Evolutionary conservation across 2,113 vertebrate genomes (phyloP).

Genomic region (Corydoras sp.): DNA sequence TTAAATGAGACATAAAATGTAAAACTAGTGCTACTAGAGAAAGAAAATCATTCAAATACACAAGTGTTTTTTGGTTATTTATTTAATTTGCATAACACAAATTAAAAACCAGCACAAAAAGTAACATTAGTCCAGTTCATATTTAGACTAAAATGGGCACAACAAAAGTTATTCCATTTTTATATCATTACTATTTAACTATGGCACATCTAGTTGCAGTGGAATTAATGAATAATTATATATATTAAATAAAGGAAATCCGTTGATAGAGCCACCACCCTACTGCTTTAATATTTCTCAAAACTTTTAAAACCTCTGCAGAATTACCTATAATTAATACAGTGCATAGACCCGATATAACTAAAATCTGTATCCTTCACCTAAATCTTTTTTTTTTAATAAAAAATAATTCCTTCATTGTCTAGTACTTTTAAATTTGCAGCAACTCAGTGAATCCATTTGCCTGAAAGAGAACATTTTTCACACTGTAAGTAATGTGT

Average conservation of each 20-base stretch:
- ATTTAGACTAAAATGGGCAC: not conserved
- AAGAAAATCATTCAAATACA: not conserved
- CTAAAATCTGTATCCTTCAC: too few species aligned
- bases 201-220: not conserved
- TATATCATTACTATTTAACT: not conserved
- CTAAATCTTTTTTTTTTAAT: too few species aligned
- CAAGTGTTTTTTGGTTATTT: not conserved
- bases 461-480: constrained; percentile 50
- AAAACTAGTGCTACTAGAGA: not conserved
- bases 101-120: not conserved
- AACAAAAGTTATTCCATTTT: not conserved
- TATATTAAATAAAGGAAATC: not conserved
- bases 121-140: not conserved
- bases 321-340: not conserved
- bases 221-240: not conserved
- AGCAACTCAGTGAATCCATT: constrained; percentile 60
- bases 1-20: too few species aligned
- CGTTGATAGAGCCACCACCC: not conserved
- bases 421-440: not conserved
- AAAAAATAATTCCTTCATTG: not conserved
- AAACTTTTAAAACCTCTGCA: not conserved
- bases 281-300: not conserved
- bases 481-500: not conserved
- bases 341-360: too few species aligned
- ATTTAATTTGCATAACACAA: not conserved